Evolutionary conservation across 2,888 invertebrate species (phyloP).

Genomic region (Macropis europaea): DNA sequence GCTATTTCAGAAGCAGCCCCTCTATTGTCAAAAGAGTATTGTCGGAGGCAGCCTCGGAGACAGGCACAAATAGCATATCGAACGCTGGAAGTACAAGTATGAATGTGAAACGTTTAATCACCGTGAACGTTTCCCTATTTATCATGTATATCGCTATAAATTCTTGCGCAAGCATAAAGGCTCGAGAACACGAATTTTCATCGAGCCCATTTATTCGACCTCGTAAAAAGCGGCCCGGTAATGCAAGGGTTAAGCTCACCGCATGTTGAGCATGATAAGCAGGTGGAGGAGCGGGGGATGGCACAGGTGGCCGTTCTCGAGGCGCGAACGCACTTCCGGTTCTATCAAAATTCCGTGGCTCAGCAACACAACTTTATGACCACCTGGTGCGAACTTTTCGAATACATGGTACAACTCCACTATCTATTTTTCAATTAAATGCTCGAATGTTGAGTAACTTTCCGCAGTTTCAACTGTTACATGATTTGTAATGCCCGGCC

Average conservation of each 20-base stretch:
- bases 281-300: neutral
- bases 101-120: too few species aligned
- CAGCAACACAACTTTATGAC: conserved; percentile 27
- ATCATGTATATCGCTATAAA: too few species aligned
- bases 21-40: too few species aligned
- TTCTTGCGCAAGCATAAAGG: too few species aligned
- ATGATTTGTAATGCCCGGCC: neutral
- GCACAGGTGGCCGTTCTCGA: conserved; percentile 21
- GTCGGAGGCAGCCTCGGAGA: too few species aligned
- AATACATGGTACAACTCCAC: neutral
- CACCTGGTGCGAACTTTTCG: conserved; percentile 26
- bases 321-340: conserved; percentile 16
- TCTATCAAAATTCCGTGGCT: conserved; percentile 15
- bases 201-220: neutral
- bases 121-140: too few species aligned
- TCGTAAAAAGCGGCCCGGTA: neutral
- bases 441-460: neutral
- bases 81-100: too few species aligned
- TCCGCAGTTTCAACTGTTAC: neutral
- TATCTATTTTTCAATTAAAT: conserved; percentile 16
- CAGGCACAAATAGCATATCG: too few species aligned
- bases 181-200: neutral
- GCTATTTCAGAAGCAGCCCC: too few species aligned
- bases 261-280: neutral
- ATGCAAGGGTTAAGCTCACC: neutral